phyloP scores from a whole-genome alignment of 64 coral and sea anemone genomes.

The Montipora cactus region DNA sequence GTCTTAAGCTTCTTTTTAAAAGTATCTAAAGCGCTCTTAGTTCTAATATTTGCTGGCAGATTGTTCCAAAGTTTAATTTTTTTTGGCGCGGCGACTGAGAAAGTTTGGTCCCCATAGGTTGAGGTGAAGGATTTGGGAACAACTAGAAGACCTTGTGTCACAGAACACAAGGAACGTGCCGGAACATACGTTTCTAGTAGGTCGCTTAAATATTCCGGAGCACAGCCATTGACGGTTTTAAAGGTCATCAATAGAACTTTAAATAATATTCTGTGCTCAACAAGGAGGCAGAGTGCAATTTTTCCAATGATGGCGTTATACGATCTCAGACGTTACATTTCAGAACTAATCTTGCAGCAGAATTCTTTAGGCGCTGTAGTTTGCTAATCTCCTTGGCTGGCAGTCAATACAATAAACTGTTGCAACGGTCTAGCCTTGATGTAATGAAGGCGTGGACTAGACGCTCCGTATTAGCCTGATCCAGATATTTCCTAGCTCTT shows the following conservation, averaged over 20 bases:
- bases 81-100: neutral
- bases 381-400: neutral
- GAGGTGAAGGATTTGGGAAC: neutral
- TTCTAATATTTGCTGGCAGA: slow-evolving; percentile 2
- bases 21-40: neutral
- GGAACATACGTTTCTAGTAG: slow-evolving; percentile 2
- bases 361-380: neutral
- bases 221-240: neutral
- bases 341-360: slow-evolving; percentile 6
- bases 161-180: neutral
- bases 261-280: neutral
- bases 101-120: neutral
- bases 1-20: too few species aligned
- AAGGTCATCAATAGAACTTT: neutral
- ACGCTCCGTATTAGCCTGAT: neutral
- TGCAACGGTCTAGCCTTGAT: neutral
- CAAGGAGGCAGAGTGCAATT: neutral
- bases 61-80: neutral
- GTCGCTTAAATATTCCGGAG: neutral
- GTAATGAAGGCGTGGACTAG: neutral
- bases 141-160: neutral
- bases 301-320: neutral
- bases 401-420: neutral
- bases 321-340: neutral
- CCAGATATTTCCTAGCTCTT: neutral